Percentiles rank a stretch among this genome's conserved stretches.
Conservation (phyloP, 1,140 invertebrate species). For the Chymomyza costata region DNA sequence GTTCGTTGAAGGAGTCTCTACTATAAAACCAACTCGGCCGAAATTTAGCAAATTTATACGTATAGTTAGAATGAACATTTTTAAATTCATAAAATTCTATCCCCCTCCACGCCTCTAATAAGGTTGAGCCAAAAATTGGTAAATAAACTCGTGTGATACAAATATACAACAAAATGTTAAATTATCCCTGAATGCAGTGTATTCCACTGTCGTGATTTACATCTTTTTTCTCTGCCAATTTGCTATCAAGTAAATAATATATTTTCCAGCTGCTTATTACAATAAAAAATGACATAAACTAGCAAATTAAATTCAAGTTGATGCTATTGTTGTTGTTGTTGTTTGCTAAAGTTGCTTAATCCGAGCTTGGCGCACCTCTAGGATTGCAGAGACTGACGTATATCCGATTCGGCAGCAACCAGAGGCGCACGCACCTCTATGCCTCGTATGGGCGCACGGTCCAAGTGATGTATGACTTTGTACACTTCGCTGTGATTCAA, state of each 20-base stretch:
- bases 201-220: too few species aligned
- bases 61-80: too few species aligned
- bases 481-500: slow-evolving; percentile 84
- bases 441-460: slow-evolving; percentile 79
- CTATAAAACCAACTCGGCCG: too few species aligned
- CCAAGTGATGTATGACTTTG: slow-evolving; percentile 84
- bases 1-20: slow-evolving; percentile 27
- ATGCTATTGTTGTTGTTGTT: too few species aligned
- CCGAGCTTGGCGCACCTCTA: slow-evolving; percentile 18
- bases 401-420: slow-evolving; percentile 82
- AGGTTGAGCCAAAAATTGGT: too few species aligned
- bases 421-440: slow-evolving; percentile 80
- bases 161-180: neutral
- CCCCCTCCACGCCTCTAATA: too few species aligned
- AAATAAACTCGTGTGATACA: neutral
- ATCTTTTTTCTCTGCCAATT: too few species aligned
- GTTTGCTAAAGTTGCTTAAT: too few species aligned
- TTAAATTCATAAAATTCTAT: too few species aligned
- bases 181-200: too few species aligned
- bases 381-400: slow-evolving; percentile 59
- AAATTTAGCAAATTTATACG: too few species aligned
- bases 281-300: too few species aligned
- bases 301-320: neutral
- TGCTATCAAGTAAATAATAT: slow-evolving; percentile 22
- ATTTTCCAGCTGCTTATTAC: slow-evolving; percentile 33